Conservation (phyloP, 2,113 vertebrate genomes). For the Pelvicachromis taeniatus region DNA sequence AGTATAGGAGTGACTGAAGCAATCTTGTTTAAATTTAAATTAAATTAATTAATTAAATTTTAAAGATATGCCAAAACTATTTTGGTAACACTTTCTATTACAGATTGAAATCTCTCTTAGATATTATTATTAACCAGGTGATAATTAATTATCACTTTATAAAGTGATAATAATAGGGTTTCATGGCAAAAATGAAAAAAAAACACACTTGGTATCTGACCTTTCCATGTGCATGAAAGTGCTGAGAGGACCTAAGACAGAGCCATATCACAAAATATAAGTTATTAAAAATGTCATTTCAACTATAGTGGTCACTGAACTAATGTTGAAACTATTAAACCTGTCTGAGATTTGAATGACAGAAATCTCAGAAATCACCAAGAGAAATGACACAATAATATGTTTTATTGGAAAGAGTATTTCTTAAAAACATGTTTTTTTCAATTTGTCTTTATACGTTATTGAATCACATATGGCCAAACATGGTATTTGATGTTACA, state of each 20-base stretch:
- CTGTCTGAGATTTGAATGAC: neutral
- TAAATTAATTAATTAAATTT: too few species aligned
- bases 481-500: neutral
- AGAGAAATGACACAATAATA: neutral
- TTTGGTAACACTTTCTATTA: neutral
- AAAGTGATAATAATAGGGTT: neutral
- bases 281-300: neutral
- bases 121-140: too few species aligned
- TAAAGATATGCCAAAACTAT: neutral
- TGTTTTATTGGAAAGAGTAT: neutral
- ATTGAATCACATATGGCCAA: neutral
- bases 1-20: too few species aligned
- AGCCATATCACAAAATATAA: neutral
- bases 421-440: neutral
- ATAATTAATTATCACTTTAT: too few species aligned
- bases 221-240: neutral
- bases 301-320: neutral
- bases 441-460: neutral
- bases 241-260: neutral
- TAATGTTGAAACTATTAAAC: neutral
- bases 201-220: neutral
- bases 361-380: neutral
- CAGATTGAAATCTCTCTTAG: too few species aligned
- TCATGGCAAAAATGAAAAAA: neutral
- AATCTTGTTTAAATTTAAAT: too few species aligned